A percentile compares a stretch with the other conserved stretches of the same genome.
Evolutionary conservation across 1,140 invertebrate genomes (phyloP).

Genomic region (Listronotus oregonensis): DNA sequence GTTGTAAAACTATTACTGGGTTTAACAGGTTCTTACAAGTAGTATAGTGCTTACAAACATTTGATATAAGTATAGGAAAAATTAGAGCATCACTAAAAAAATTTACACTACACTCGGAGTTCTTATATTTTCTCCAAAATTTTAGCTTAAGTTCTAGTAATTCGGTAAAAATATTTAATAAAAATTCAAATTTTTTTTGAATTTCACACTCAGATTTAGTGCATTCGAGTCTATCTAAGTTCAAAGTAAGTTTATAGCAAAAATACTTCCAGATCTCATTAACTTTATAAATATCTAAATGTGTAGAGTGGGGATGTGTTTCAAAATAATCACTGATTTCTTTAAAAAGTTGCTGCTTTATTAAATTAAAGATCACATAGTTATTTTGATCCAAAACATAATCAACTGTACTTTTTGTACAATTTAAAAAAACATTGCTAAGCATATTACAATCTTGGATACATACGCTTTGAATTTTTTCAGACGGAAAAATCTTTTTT

Average conservation of each 20-base stretch:
- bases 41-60: conserved; percentile 28
- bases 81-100: conserved; percentile 39
- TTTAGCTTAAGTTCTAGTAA: conserved; percentile 28
- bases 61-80: conserved; percentile 24
- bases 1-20: conserved; percentile 22
- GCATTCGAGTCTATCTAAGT: conserved; percentile 25
- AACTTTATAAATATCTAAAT: conserved; percentile 8
- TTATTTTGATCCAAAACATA: conserved; percentile 11
- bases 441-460: background rate
- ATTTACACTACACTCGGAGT: conserved; percentile 5
- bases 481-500: background rate
- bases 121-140: conserved; percentile 10
- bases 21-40: conserved; percentile 30
- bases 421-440: too few relatives aligned
- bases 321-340: conserved; percentile 25
- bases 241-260: conserved; percentile 13
- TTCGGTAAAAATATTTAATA: conserved; percentile 24
- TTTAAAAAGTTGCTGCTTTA: conserved; percentile 17
- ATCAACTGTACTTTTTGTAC: background rate
- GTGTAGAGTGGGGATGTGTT: background rate
- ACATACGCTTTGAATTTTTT: background rate
- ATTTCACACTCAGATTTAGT: conserved; percentile 14
- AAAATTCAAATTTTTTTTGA: conserved; percentile 31
- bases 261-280: conserved; percentile 36
- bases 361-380: conserved; percentile 18